Base-by-base conservation (phyloP, 2,888 invertebrate species). In the Amphimallon solstitiale region DNA sequence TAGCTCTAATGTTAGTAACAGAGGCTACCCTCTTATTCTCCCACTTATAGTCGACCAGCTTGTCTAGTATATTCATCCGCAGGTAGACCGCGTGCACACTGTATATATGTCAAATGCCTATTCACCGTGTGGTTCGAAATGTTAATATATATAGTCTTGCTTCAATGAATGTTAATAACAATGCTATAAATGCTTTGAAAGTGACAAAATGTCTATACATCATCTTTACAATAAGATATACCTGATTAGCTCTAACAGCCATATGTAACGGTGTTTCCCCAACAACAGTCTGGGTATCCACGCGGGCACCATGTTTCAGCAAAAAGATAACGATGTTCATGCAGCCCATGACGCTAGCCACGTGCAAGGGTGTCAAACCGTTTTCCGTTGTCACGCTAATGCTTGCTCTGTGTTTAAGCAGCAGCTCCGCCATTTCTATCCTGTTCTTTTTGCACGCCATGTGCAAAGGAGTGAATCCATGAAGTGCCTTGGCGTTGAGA, bases 391-490 rank as follows among this genome's bases (percentile, higher is more conserved):
- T 90, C 4, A 90, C 88, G 52, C 88, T 87, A 74, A 90, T 88
- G 84, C 92, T 92, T 12, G 97, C 98, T 66, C 96, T 96, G 83
- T 97, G 95, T 83, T 97, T 97, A 68, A 99, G 87, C 62, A 99
- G 86, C 68, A 99, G 83, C 80, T 99, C 98, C 4, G 97, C 97
- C 51, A 98, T 92, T 84, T 97, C 97, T 75, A 97, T 93, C 62
- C 98, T 87, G 83, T 98, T 98, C 84, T 99, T 99, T 85, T 99
- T 98, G 85, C 98, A 99, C 2, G 98, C 98, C 76, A 98, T 98
- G 83, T 98, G 98, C 61, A 98, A 86, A 0, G 98, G 97, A 0
- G 98, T 98, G 84, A 99, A 99, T 0, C 98, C 98, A 81, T 99
- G 99, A 34, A 97, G 86, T 2, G 97, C 97, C 35, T 98, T 87